Percentiles rank a stretch among this genome's conserved stretches.
Evolutionary conservation across 1,140 invertebrate species (phyloP).

Genomic region (Leptinotarsa defecta): DNA sequence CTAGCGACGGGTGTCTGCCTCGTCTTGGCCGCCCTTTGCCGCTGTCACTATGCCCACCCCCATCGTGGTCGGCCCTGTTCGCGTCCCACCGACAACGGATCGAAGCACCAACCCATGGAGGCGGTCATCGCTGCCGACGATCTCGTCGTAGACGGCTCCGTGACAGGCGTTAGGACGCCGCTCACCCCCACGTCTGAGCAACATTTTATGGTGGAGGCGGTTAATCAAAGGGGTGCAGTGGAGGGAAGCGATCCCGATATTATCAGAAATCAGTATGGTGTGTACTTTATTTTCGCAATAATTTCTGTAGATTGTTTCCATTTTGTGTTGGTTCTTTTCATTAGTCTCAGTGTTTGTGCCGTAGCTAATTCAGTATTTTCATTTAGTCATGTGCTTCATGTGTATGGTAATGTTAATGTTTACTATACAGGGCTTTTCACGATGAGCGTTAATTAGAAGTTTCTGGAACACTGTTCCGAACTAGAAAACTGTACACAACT

Average conservation of each 20-base stretch:
- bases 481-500: too few relatives aligned
- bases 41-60: slow-evolving; percentile 51
- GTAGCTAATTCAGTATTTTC: too few relatives aligned
- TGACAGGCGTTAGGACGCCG: slow-evolving; percentile 48
- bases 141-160: slow-evolving; percentile 52
- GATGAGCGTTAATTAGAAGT: too few relatives aligned
- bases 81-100: slow-evolving; percentile 57
- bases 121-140: slow-evolving; percentile 52
- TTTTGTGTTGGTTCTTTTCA: too few relatives aligned
- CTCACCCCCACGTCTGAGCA: slow-evolving; percentile 42
- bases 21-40: slow-evolving; percentile 69
- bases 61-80: slow-evolving; percentile 51
- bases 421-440: too few relatives aligned
- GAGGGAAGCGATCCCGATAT: slow-evolving; percentile 73
- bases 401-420: too few relatives aligned
- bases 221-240: slow-evolving; percentile 48
- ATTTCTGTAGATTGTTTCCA: background rate
- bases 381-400: too few relatives aligned
- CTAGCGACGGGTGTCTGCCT: slow-evolving; percentile 73
- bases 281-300: slow-evolving; percentile 47
- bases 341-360: too few relatives aligned
- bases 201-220: slow-evolving; percentile 44
- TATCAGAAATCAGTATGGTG: slow-evolving; percentile 83
- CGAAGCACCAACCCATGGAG: slow-evolving; percentile 68
- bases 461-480: too few relatives aligned